Conservation (phyloP, 2,797 vertebrate genomes). For the Pangasius krempfi region DNA sequence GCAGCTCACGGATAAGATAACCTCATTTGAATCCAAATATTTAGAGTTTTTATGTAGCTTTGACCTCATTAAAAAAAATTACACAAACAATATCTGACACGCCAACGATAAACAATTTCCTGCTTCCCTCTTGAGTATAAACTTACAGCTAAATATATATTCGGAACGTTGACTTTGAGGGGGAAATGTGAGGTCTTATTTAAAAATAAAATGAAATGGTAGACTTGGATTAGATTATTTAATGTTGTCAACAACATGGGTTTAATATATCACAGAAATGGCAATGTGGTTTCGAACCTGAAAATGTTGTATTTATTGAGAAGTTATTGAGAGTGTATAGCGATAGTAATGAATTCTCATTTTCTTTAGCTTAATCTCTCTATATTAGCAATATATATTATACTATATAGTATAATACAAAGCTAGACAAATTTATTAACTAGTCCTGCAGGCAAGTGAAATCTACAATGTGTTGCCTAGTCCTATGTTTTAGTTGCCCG, state of each 20-base stretch:
- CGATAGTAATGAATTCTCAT: neutral
- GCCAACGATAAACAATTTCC: neutral
- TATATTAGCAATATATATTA: neutral
- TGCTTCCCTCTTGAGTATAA: neutral
- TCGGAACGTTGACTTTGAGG: neutral
- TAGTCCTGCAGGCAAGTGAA: neutral
- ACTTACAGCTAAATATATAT: neutral
- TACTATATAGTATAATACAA: neutral
- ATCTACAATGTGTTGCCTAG: neutral
- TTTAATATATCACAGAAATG: neutral
- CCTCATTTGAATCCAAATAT: neutral
- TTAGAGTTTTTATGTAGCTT: neutral
- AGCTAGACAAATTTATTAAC: neutral
- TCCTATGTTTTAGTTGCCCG: neutral
- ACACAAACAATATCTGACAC: neutral
- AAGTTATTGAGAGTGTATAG: neutral
- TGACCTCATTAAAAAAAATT: slow-evolving; percentile 6
- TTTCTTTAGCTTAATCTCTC: neutral
- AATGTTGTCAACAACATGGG: neutral
- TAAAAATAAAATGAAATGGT: too few species aligned
- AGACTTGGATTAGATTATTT: neutral
- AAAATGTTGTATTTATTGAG: neutral
- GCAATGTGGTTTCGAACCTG: neutral
- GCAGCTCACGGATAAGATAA: neutral
- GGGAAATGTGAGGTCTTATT: neutral